Evolutionary conservation across 2,113 vertebrate genomes (phyloP).

Genomic region (Sitta europaea): DNA sequence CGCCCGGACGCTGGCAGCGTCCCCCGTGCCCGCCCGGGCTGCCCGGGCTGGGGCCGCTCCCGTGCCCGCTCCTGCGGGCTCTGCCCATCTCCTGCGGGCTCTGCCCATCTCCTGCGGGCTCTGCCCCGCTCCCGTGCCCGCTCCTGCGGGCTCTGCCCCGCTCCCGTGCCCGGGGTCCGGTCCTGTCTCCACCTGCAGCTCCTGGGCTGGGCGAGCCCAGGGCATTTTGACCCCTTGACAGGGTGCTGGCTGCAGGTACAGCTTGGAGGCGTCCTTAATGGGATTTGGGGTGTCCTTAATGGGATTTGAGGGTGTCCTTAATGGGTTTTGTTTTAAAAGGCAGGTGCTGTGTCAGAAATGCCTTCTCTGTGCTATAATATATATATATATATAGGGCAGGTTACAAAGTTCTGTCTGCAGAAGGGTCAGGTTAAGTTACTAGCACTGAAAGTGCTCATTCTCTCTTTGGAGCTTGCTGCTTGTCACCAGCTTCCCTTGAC

Average conservation of each 20-base stretch:
- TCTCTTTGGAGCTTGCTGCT: not conserved
- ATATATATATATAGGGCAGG: rapidly evolving
- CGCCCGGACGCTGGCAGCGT: not conserved
- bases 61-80: not conserved
- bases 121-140: not conserved
- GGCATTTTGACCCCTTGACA: not conserved
- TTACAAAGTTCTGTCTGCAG: not conserved
- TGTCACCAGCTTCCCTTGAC: not conserved
- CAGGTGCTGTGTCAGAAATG: not conserved
- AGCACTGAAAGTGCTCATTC: not conserved
- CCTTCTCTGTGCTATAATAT: not conserved
- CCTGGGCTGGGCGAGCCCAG: rapidly evolving
- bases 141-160: not conserved
- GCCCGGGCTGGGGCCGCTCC: not conserved
- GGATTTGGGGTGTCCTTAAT: not conserved
- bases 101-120: not conserved
- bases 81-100: not conserved
- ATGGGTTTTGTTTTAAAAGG: not conserved
- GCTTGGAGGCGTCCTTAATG: not conserved
- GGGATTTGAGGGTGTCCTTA: not conserved
- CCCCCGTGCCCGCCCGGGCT: not conserved
- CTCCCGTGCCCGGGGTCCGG: not conserved
- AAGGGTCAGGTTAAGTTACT: not conserved
- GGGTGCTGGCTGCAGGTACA: not conserved
- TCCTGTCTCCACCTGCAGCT: not conserved